These are phyloP conservation scores for Sebastes itinus DNA, from an alignment of 2,797 vertebrate genomes.

Conservation along the genomic window DNA sequence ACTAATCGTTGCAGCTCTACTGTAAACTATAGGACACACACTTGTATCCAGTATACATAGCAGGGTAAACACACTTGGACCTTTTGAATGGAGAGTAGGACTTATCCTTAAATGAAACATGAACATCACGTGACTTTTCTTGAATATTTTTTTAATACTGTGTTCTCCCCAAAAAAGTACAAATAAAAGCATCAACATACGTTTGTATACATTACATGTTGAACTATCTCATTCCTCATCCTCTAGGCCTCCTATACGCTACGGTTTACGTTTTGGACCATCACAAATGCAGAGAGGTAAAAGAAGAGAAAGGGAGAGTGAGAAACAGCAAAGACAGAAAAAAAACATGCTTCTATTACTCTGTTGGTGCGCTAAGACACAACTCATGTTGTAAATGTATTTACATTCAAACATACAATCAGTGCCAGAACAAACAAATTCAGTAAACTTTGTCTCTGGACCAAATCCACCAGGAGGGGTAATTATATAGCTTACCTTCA, in stretches of 20 bases:
- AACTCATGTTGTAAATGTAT: constrained; percentile 82
- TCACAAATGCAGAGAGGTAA: constrained; percentile 71
- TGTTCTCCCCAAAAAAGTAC: constrained; percentile 69
- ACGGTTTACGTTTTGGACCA: constrained; percentile 66
- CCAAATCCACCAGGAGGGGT: constrained; percentile 31
- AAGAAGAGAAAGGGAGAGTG: constrained; percentile 58
- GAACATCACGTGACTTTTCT: constrained; percentile 15
- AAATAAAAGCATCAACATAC: constrained; percentile 76
- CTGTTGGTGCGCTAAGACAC: constrained; percentile 67
- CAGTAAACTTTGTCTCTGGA: constrained; percentile 45
- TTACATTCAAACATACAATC: constrained; percentile 83
- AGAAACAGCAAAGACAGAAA: constrained; percentile 68
- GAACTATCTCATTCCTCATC: constrained; percentile 65
- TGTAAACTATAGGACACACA: too few species aligned
- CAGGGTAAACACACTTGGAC: neutral
- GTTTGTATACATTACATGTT: constrained; percentile 66
- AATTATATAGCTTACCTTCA: constrained; percentile 34
- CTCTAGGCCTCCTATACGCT: constrained; percentile 68
- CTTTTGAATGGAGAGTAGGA: neutral
- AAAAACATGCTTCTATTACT: constrained; percentile 71
- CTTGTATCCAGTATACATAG: too few species aligned
- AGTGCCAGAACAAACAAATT: constrained; percentile 70
- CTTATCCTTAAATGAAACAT: constrained; percentile 7
- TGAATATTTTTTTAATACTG: constrained; percentile 71
- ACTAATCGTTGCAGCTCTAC: too few species aligned